Evolutionary conservation across 2,888 invertebrate genomes (phyloP).

Genomic region (Caenorhabditis sp.): DNA sequence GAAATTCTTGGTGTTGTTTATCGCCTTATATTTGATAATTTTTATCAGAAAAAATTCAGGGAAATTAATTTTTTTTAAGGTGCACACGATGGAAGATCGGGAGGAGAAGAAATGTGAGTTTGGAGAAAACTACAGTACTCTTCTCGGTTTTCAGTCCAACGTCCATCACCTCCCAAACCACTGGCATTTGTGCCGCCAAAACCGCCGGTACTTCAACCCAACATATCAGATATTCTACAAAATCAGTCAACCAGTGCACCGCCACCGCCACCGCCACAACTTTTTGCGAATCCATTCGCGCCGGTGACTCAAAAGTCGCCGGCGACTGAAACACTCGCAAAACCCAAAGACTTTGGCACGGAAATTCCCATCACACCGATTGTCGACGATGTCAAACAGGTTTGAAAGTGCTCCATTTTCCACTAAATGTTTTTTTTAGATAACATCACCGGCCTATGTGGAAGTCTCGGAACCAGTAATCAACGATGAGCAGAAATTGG

Average conservation of each 20-base stretch:
- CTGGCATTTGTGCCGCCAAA: conserved; percentile 35
- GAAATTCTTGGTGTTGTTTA: neutral
- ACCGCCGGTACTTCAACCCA: conserved; percentile 41
- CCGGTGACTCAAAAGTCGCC: neutral
- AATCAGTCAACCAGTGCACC: neutral
- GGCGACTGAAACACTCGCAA: neutral
- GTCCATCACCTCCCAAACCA: conserved; percentile 21
- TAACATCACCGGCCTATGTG: conserved; percentile 23
- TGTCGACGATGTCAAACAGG: conserved; percentile 18
- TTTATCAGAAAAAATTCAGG: conserved; percentile 3
- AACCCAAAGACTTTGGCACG: neutral
- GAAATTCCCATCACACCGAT: conserved; percentile 38
- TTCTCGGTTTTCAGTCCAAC: neutral
- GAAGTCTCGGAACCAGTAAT: conserved; percentile 17
- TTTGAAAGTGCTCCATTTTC: no score
- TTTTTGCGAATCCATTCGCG: conserved; percentile 20
- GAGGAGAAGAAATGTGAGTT: conserved; percentile 3
- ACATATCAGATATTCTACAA: conserved; percentile 12
- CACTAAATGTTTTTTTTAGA: conserved; percentile 10
- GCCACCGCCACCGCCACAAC: conserved; percentile 10
- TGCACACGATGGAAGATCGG: neutral
- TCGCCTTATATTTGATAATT: neutral
- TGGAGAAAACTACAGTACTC: no score
- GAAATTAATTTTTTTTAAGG: neutral
- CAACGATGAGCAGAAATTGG: neutral